Base-by-base conservation (phyloP, 2,113 vertebrate species). In the Rhinopomastus cyanomelas region DNA sequence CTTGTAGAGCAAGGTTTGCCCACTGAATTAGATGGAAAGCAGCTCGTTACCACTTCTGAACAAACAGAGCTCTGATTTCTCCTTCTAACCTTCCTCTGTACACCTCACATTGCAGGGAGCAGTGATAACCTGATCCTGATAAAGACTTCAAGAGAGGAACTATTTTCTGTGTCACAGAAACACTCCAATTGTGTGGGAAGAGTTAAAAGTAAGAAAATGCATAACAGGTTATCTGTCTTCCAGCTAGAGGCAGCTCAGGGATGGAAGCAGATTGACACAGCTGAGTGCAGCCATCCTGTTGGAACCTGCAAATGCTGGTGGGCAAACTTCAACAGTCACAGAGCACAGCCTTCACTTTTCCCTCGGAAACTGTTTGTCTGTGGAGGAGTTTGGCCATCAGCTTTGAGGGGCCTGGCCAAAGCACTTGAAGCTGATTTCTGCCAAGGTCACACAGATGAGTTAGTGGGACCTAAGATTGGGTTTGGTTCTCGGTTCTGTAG, bases 211-310 rank as follows among this genome's bases (percentile, higher is more conserved):
- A 85, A 85, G 86, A 95, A 72, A 93, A 94, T 87, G 48, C 18
- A 32, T 90, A 90, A 51, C 86, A 93, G 93, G 39, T 93, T 74
- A 87, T 94, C 90, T 49, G 78, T 92, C 93, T 94, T 79, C 88
- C 81, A 82, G 84, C 90, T 81, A 4, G 7, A 87, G 81, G 30
- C 84, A 85, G 93, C 86, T 82, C 3, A 4, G 88, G 55, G 95
- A 60, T 80, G 92, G 84, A 92, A 95, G 13, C 81, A 79, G 90
- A 84, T 9, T 76, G 88, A 11, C 90, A 62, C 71, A 92, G 88
- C 55, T 81, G 95, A 93, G 59, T 73, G 88, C 77, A 92, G 88
- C 69, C 80, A n/a, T 39, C 49, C 25, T 0, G 1, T 85, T 5
- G 60, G 30, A 67, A 72, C 72, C 37, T 25, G 80, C 34, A 23